These are phyloP conservation scores for Eupsittula cactorum DNA, from an alignment of 2,113 vertebrate species.

Conservation along the genomic window DNA sequence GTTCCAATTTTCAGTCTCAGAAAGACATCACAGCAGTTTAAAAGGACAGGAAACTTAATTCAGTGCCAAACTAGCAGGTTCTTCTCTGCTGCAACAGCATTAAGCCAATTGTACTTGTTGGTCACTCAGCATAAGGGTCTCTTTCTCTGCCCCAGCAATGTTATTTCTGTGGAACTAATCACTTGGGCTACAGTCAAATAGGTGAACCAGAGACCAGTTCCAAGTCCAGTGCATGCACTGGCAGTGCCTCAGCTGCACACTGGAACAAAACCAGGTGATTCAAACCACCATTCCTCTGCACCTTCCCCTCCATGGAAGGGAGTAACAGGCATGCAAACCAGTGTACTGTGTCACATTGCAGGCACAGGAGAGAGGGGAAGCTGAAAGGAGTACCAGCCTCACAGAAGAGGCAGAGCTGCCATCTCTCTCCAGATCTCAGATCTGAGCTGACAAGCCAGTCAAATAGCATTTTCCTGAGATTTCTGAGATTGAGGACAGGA, in stretches of 20 bases:
- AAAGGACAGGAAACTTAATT: background rate
- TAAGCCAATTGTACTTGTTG: background rate
- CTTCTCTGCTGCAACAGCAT: background rate
- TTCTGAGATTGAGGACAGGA: background rate
- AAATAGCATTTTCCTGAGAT: background rate
- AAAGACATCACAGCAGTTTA: accelerated
- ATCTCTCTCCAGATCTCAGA: background rate
- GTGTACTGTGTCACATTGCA: accelerated
- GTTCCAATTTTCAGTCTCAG: background rate
- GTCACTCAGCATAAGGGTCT: background rate
- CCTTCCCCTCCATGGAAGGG: accelerated
- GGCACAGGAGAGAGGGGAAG: background rate
- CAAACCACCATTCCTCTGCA: background rate
- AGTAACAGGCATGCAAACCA: background rate
- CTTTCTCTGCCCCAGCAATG: background rate
- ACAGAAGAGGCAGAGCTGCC: background rate
- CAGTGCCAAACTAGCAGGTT: background rate
- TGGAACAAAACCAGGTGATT: background rate
- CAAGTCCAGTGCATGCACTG: background rate
- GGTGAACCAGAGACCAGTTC: background rate
- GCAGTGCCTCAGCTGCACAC: background rate
- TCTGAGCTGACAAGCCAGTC: background rate
- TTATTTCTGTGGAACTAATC: background rate
- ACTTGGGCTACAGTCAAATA: background rate
- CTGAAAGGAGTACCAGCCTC: background rate